Base-by-base conservation (phyloP, 2,888 invertebrate genomes). In the Ceramica pisi region DNA sequence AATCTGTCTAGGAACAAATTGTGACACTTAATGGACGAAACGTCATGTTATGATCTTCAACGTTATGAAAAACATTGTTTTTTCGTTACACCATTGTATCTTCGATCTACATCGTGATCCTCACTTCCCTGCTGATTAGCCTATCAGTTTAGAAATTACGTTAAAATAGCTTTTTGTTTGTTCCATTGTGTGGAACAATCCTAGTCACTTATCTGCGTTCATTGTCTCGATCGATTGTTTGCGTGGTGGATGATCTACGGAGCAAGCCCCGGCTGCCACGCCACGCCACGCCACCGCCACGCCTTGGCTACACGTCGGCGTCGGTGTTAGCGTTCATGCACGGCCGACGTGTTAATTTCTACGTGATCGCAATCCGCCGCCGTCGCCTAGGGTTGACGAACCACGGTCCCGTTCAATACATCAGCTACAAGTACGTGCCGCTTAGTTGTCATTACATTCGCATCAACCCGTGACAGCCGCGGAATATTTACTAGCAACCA, bases 311-410 rank as follows among this genome's bases (percentile, higher is more conserved):
- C 38, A 44, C 38, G 35, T 38, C n/a, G 2, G 19, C 44, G 31
- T 87, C 85, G 63, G 70, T 61, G 81, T 88, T 85, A 70, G 69
- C 65, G 83, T 87, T 85, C 91, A 56, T 74, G 78, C 92, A 92
- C 92, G 93, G 75, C 23, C 78, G 68, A 78, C 76, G 87, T 90
- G 90, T 91, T 92, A 92, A 92, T 92, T 90, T 89, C 85, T 88
- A 93, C 93, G 93, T 94, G 93, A 91, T 88, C 78, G 86, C 79
- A 89, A 90, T 92, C 84, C 78, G 75, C 84, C 78, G 75, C 81
- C 85, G 82, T 72, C 53, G 66, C 67, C 63, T 71, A 87, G 90
- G 94, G 93, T 94, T 93, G 91, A 90, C 88, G 94, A 94, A 92
- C 94, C 82, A 75, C 80, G 78, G 81, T 91, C 90, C 92, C 89